Conservation (phyloP, 2,888 invertebrate species). For the Rhopalosiphum nymphaeae region DNA sequence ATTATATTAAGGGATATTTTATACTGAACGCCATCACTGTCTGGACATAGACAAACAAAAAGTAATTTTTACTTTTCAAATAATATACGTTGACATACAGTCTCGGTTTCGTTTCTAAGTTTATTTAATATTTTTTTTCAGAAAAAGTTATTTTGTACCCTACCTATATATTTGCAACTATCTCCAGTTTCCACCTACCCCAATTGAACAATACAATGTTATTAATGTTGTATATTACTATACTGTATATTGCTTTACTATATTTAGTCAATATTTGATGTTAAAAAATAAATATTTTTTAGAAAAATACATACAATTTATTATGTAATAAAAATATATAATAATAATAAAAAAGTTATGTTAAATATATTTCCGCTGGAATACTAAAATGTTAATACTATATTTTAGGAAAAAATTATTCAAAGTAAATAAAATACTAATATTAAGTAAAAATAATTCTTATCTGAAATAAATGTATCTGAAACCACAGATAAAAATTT, state of each 20-base stretch:
- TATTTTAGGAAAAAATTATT: not conserved
- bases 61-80: not conserved
- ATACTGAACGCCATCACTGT: not conserved
- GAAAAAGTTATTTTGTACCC: not conserved
- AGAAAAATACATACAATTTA: not conserved
- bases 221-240: not conserved
- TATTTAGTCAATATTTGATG: not conserved
- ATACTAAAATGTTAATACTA: not conserved
- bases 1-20: not conserved
- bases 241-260: not conserved
- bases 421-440: not conserved
- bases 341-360: not conserved
- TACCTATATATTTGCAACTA: not conserved
- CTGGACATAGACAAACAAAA: not conserved
- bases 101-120: not conserved
- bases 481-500: not conserved
- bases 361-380: too few relatives aligned
- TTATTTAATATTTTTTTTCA: not conserved
- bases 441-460: not conserved
- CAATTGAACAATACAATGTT: not conserved
- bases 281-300: not conserved
- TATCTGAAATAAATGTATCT: not conserved
- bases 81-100: not conserved
- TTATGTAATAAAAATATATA: not conserved
- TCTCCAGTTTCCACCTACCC: not conserved